phyloP scores from a whole-genome alignment of 2,797 vertebrate genomes.

The Arnoldichthys spilopterus region DNA sequence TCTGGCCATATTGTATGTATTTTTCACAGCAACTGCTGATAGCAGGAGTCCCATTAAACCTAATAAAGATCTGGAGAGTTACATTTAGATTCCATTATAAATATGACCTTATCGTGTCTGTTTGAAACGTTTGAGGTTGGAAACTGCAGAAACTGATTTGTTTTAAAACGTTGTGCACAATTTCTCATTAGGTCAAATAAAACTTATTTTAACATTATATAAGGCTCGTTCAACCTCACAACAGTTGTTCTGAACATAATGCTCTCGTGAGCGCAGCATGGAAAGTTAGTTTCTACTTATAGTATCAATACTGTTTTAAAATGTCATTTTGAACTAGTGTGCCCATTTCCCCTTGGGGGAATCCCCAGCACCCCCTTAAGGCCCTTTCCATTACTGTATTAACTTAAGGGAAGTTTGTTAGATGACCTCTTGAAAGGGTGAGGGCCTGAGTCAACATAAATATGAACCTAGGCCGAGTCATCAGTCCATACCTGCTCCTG shows the following conservation, averaged over 20 bases:
- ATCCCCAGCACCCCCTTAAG: neutral
- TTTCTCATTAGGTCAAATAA: neutral
- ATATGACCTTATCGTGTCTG: no score
- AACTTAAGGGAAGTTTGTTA: neutral
- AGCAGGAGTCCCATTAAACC: no score
- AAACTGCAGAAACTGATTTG: no score
- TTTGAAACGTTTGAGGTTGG: no score
- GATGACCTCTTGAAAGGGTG: neutral
- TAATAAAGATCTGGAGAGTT: no score
- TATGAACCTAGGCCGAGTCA: constrained; percentile 2
- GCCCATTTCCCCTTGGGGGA: no score
- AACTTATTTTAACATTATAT: neutral
- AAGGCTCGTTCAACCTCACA: neutral
- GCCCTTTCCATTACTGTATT: neutral
- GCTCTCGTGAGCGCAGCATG: neutral
- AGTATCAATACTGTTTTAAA: neutral
- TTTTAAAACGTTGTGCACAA: neutral
- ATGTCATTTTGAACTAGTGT: no score
- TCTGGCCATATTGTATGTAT: no score
- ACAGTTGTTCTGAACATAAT: neutral
- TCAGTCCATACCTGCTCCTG: constrained; percentile 24
- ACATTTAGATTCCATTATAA: no score
- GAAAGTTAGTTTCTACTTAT: neutral
- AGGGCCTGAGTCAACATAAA: constrained; percentile 2
- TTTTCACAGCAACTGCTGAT: no score